Evolutionary conservation across 1,140 invertebrate genomes (phyloP).

Genomic region (Argopecten irradians): DNA sequence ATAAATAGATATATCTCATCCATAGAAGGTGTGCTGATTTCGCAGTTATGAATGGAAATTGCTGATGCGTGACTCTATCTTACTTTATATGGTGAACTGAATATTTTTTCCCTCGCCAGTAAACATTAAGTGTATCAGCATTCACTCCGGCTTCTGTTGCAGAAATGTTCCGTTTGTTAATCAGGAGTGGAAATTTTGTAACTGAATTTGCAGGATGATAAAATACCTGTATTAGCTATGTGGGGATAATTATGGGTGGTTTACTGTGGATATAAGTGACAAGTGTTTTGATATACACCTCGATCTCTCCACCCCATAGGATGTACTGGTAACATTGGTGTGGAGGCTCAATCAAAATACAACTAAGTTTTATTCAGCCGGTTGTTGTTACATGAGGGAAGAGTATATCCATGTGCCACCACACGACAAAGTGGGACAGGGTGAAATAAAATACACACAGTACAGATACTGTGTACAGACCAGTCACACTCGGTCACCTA

Average conservation of each 20-base stretch:
- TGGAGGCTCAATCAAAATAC: conserved; percentile 7
- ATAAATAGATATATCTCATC: conserved; percentile 23
- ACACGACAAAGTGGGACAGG: neutral
- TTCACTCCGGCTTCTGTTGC: conserved; percentile 6
- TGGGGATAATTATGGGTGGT: neutral
- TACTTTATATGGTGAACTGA: neutral
- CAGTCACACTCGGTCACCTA: conserved; percentile 5
- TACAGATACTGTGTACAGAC: neutral
- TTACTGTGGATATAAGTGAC: neutral
- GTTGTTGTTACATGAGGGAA: neutral
- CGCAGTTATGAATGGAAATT: neutral
- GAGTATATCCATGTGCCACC: neutral
- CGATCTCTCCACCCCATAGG: neutral
- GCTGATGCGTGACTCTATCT: neutral
- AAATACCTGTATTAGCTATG: neutral
- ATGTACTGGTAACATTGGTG: neutral
- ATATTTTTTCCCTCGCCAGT: neutral
- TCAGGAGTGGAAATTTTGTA: neutral
- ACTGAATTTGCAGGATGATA: neutral
- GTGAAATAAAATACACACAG: neutral
- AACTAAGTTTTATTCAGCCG: neutral
- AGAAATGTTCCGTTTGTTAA: conserved; percentile 11
- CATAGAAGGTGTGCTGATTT: conserved; percentile 21
- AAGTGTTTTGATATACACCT: neutral
- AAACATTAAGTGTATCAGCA: neutral